Evolutionary conservation across 2,888 invertebrate genomes (phyloP).

Genomic region (Heliconius charithonia): DNA sequence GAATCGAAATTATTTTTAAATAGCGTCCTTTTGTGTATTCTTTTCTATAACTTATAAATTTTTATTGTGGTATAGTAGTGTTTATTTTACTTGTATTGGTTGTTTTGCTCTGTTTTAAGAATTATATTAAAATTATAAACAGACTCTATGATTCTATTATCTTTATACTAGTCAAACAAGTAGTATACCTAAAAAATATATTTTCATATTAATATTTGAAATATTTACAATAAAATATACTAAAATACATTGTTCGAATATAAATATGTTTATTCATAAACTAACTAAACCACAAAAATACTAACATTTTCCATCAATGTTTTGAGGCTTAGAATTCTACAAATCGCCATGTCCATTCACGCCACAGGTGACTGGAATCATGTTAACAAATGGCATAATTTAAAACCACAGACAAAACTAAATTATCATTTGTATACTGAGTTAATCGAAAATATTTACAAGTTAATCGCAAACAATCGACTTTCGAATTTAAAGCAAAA

Average conservation of each 20-base stretch:
- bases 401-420: slow-evolving; percentile 7
- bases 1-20: background rate
- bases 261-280: background rate
- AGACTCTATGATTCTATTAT: background rate
- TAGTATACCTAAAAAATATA: background rate
- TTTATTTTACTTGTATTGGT: background rate
- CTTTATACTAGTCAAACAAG: background rate
- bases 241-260: background rate
- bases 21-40: background rate
- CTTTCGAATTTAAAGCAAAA: slow-evolving; percentile 14
- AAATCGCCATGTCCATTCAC: slow-evolving; percentile 43
- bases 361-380: background rate
- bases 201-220: background rate
- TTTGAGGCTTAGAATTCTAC: slow-evolving; percentile 57
- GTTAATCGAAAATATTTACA: slow-evolving; percentile 7
- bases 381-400: slow-evolving; percentile 13
- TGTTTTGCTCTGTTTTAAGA: background rate
- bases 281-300: background rate
- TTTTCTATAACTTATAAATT: background rate
- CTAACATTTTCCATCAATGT: background rate
- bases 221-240: background rate
- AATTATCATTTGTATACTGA: slow-evolving; percentile 3
- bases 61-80: background rate
- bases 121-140: background rate
- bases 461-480: slow-evolving; percentile 3